Conservation (phyloP, 2,113 vertebrate species). For the Pelusios castaneus region DNA sequence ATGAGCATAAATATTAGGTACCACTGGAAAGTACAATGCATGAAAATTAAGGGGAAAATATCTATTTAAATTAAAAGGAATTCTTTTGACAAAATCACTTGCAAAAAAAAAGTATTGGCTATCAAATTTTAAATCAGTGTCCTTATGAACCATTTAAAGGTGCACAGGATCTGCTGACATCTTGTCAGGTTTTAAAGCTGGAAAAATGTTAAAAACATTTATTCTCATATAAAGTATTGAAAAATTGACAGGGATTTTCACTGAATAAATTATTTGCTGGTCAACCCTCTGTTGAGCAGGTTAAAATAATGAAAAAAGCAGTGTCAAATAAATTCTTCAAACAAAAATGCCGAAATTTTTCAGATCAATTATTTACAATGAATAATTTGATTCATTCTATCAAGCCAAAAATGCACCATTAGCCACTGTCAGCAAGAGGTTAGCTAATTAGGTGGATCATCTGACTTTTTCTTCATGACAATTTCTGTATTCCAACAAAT, state of each 20-base stretch:
- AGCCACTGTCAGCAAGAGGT: background rate
- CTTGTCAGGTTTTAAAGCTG: background rate
- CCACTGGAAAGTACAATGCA: rapidly evolving
- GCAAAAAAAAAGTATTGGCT: background rate
- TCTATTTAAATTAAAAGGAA: background rate
- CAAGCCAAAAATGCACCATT: constrained; percentile 19
- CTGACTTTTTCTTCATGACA: background rate
- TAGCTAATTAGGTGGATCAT: constrained; percentile 5
- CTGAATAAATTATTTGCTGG: constrained; percentile 11
- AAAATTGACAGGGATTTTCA: background rate
- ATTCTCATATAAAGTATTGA: background rate
- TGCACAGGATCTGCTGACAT: background rate
- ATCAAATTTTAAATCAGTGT: background rate
- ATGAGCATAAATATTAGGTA: background rate
- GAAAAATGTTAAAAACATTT: background rate
- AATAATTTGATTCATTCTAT: background rate
- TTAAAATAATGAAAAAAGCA: background rate
- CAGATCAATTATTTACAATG: background rate
- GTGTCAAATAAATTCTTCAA: constrained; percentile 11
- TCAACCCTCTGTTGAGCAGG: background rate
- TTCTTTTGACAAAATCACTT: background rate
- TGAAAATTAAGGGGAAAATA: background rate
- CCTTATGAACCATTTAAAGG: too few species aligned
- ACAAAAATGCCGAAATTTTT: constrained; percentile 24
- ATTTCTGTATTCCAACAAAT: background rate